Evolutionary conservation across 2,113 vertebrate species (phyloP).

Genomic region (Oophaga pumilio): DNA sequence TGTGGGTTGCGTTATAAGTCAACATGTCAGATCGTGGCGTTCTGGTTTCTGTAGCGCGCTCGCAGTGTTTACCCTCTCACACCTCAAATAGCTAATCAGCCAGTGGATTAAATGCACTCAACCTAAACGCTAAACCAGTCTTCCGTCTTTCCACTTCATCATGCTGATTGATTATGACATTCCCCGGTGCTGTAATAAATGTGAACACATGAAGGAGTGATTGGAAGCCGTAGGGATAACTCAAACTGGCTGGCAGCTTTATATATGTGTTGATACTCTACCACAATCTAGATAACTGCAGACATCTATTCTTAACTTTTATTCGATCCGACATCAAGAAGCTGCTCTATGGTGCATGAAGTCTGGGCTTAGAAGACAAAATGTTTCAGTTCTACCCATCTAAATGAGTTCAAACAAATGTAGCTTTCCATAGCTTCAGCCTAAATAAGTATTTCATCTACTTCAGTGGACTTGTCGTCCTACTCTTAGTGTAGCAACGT

Average conservation of each 20-base stretch:
- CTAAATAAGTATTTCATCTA: slow-evolving; percentile 10
- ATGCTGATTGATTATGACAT: slow-evolving; percentile 69
- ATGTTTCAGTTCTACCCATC: not conserved
- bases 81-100: slow-evolving; percentile 66
- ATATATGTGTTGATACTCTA: slow-evolving; percentile 50
- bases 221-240: slow-evolving; percentile 56
- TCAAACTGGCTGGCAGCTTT: slow-evolving; percentile 47
- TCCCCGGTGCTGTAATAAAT: slow-evolving; percentile 61
- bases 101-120: slow-evolving; percentile 67
- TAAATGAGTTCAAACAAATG: slow-evolving; percentile 3
- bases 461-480: not conserved
- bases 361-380: slow-evolving; percentile 6
- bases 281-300: slow-evolving; percentile 45
- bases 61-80: slow-evolving; percentile 63
- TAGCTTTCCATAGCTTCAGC: not conserved
- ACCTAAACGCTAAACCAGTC: slow-evolving; percentile 62
- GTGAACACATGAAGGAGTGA: slow-evolving; percentile 61
- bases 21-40: slow-evolving; percentile 41
- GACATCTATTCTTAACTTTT: slow-evolving; percentile 52
- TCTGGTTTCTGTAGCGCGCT: slow-evolving; percentile 58
- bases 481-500: not conserved
- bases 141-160: slow-evolving; percentile 65
- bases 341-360: slow-evolving; percentile 44
- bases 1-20: slow-evolving; percentile 36
- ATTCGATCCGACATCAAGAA: slow-evolving; percentile 49